A percentile compares a stretch with the other conserved stretches of the same genome.
phyloP scores from a whole-genome alignment of 1,140 invertebrate genomes.

The Kradibia gibbosae region DNA sequence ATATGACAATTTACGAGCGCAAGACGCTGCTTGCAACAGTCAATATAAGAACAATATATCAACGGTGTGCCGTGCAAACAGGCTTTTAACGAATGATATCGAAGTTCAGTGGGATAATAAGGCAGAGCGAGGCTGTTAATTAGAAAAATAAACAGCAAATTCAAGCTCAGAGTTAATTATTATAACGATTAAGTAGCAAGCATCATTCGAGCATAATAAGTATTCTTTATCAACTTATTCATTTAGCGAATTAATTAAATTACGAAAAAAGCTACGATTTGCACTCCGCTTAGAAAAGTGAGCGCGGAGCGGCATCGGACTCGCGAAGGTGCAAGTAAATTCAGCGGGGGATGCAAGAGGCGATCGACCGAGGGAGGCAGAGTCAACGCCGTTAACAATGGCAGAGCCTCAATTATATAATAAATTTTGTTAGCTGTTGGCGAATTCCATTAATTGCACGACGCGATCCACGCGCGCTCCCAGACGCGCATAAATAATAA shows the following conservation, averaged over 20 bases:
- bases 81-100: not conserved
- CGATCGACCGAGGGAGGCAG: too few relatives aligned
- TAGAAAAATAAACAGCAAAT: not conserved
- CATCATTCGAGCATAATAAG: not conserved
- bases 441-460: slow-evolving; percentile 18
- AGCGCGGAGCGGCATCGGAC: too few relatives aligned
- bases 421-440: not conserved
- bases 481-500: not conserved
- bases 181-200: not conserved
- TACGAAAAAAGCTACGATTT: not conserved
- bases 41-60: not conserved
- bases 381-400: not conserved
- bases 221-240: not conserved
- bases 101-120: not conserved
- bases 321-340: too few relatives aligned
- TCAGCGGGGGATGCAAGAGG: too few relatives aligned
- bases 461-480: not conserved
- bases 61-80: not conserved
- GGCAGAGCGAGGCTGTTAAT: not conserved
- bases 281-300: too few relatives aligned
- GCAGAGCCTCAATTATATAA: not conserved
- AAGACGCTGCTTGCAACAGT: not conserved
- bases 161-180: not conserved
- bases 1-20: not conserved
- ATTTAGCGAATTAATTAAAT: not conserved